Conservation (phyloP, 2,888 invertebrate species). For the Rhamphomyia laevipes region DNA sequence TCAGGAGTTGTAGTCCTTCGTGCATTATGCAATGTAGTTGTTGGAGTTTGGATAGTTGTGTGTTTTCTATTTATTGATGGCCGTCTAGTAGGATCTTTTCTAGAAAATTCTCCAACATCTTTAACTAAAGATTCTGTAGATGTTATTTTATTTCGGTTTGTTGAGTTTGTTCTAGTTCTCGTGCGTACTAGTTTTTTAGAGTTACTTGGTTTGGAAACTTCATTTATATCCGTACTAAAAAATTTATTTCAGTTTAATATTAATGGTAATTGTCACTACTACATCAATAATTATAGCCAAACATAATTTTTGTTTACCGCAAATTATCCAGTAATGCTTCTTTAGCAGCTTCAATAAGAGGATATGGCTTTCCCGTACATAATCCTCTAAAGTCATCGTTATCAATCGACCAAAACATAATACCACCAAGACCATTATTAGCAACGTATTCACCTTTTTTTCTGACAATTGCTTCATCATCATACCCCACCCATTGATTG, state of each 20-base stretch:
- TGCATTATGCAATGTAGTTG: constrained; percentile 34
- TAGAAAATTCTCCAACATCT: constrained; percentile 18
- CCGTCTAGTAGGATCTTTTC: constrained; percentile 16
- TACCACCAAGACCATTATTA: constrained; percentile 70
- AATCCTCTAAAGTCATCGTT: constrained; percentile 90
- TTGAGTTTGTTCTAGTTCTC: constrained; percentile 25
- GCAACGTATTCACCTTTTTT: constrained; percentile 78
- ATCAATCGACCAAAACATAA: constrained; percentile 60
- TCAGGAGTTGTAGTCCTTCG: constrained; percentile 44
- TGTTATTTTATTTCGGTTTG: constrained; percentile 23
- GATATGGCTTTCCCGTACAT: constrained; percentile 77
- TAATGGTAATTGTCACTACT: too few species aligned
- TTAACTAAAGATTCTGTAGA: constrained; percentile 20
- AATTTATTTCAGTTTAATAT: not conserved
- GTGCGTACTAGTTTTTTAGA: constrained; percentile 29
- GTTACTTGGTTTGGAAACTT: constrained; percentile 28
- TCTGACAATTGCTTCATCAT: constrained; percentile 71
- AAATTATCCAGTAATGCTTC: constrained; percentile 57
- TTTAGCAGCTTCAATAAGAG: constrained; percentile 83
- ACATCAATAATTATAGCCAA: too few species aligned
- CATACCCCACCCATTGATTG: constrained; percentile 91
- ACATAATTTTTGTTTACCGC: constrained; percentile 52
- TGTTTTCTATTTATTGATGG: constrained; percentile 15
- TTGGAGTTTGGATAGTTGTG: constrained; percentile 22
- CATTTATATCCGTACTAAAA: constrained; percentile 30